Evolutionary conservation across 2,797 vertebrate genomes (phyloP), one percentile per base, ranked within the genome.

Genomic region (Glossophaga mutica): DNA sequence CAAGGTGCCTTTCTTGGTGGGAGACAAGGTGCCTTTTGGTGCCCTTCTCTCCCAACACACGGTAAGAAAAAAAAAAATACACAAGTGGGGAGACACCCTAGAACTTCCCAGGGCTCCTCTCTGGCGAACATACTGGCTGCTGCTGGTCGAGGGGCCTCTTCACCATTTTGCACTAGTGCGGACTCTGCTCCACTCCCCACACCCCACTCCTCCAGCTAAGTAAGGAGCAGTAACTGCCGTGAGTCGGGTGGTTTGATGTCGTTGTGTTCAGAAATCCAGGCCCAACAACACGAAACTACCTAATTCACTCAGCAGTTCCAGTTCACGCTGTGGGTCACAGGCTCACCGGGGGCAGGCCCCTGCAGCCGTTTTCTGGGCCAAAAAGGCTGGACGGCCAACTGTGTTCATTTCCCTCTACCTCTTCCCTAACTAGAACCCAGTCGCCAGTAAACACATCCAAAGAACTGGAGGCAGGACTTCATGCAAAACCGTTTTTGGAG

Each of bases 271-370:
- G 98, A 98, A 97, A 96, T 98, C 94, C 98, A 99, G 98, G 98
- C 99, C 99, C 99, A 99, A 99, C 99, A 99, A 99, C 99, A 99
- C 98, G 99, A 99, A 99, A 99, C 99, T 99, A 99, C 99, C 99
- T 99, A 99, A 98, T 98, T 98, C 99, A 99, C 99, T 98, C 97
- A 98, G 97, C 99, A 99, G 99, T 98, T 98, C 98, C 96, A 94
- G 96, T 97, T 97, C 97, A 78, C 91, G 97, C 97, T 85, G 92
- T 91, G 91, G 97, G 98, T 96, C 98, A 98, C 98, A 98, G 96
- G 93, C 94, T 96, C 59, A 52, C 91, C 91, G 79, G 68, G 85
- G 90, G 77, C 90, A 91, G 90, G 90, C 95, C 94, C 52, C 94
- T 67, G 96, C 86, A 79, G 87, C 96, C 97, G 96, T 98, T 97